phyloP scores from a whole-genome alignment of 2,113 vertebrate species.

The Leuciscus idus region DNA sequence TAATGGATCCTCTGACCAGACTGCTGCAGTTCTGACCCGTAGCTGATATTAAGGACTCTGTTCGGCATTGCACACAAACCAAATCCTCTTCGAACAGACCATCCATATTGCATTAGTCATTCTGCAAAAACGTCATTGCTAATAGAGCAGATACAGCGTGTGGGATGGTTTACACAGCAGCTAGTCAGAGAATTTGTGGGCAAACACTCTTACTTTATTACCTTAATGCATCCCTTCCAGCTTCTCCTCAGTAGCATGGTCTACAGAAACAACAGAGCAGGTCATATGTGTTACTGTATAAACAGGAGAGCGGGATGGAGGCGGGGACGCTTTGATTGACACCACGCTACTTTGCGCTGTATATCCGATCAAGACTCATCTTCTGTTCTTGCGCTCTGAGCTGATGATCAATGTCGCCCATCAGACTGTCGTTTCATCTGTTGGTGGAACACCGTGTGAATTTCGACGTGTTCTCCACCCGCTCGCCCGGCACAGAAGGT shows the following conservation, averaged over 20 bases:
- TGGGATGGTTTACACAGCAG: neutral
- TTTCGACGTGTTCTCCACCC: neutral
- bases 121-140: neutral
- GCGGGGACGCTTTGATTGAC: neutral
- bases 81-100: neutral
- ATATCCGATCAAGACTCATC: neutral
- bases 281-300: constrained; percentile 70
- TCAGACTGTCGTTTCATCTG: neutral
- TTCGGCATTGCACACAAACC: neutral
- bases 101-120: too few species aligned
- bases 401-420: neutral
- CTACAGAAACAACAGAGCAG: constrained; percentile 86
- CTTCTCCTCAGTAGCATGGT: constrained; percentile 92
- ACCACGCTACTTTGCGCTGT: neutral
- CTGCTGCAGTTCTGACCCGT: neutral
- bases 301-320: constrained; percentile 27
- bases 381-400: neutral
- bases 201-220: constrained; percentile 70
- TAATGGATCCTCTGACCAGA: constrained; percentile 13
- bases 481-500: neutral
- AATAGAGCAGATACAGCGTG: neutral
- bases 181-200: neutral
- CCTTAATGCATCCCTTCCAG: constrained; percentile 95
- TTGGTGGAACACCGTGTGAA: neutral
- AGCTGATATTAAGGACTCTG: neutral